Percentiles rank a stretch among this genome's conserved stretches.
phyloP scores from a whole-genome alignment of 1,140 invertebrate species.

The Aphelinus certus region DNA sequence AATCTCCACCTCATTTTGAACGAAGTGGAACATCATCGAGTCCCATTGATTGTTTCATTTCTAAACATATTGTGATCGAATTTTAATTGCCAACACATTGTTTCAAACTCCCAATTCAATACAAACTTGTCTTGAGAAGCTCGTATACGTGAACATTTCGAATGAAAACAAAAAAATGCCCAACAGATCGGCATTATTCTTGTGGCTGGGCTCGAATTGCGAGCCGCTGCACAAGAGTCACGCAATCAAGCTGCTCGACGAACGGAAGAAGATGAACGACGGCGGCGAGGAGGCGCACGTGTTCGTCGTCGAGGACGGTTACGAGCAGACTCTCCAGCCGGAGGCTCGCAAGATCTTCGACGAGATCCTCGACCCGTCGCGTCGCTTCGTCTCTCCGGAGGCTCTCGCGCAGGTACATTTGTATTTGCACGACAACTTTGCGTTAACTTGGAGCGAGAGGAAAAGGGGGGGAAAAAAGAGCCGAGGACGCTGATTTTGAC shows the following conservation, averaged over 20 bases:
- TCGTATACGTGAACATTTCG: not conserved
- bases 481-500: too few species aligned
- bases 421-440: not conserved
- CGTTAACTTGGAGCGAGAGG: too few species aligned
- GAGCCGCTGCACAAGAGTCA: conserved; percentile 59
- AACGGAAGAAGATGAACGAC: conserved; percentile 58
- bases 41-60: too few species aligned
- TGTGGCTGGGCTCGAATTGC: conserved; percentile 61
- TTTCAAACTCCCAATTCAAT: too few species aligned
- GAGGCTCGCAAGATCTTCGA: conserved; percentile 76
- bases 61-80: too few species aligned
- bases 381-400: conserved; percentile 71
- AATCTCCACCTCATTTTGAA: too few species aligned
- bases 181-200: conserved; percentile 53
- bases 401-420: conserved; percentile 47
- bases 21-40: too few species aligned
- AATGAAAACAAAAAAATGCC: not conserved
- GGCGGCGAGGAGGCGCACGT: conserved; percentile 60
- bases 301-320: conserved; percentile 85
- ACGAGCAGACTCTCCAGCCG: conserved; percentile 77
- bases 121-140: too few species aligned
- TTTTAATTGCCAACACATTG: too few species aligned
- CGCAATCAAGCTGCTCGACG: conserved; percentile 55
- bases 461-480: too few species aligned
- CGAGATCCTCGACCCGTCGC: conserved; percentile 73